Percentiles rank a stretch among this genome's conserved stretches.
These are phyloP conservation scores for Podarcis lilfordi DNA, from an alignment of 2,797 vertebrate genomes.

Conservation along the genomic window DNA sequence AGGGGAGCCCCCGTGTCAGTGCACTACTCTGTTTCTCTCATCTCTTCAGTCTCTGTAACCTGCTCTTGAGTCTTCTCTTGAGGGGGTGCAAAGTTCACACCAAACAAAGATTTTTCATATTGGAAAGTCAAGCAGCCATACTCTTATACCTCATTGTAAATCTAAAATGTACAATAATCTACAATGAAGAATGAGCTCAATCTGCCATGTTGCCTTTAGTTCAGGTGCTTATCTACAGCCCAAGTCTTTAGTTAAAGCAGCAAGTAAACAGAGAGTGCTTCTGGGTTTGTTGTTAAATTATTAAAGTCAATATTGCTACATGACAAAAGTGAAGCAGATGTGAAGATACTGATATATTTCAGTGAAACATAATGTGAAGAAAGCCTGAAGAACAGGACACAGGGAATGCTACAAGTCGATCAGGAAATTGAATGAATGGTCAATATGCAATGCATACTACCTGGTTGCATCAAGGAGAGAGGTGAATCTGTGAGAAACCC, in stretches of 20 bases:
- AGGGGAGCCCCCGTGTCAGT: not conserved
- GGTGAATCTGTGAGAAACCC: not conserved
- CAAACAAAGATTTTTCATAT: not conserved
- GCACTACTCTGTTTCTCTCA: not conserved
- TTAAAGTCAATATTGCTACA: slow-evolving; percentile 61
- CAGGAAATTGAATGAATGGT: not conserved
- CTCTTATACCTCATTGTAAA: not conserved
- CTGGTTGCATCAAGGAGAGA: not conserved
- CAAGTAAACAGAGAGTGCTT: slow-evolving; percentile 52
- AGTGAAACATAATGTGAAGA: not conserved
- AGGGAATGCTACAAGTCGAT: not conserved
- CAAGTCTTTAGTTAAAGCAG: slow-evolving; percentile 64
- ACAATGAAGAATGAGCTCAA: slow-evolving; percentile 41
- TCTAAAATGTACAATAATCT: slow-evolving; percentile 1
- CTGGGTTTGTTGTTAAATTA: slow-evolving; percentile 59
- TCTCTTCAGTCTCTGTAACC: not conserved
- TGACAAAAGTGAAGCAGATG: slow-evolving; percentile 51
- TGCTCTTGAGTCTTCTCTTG: not conserved
- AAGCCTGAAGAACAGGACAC: not conserved
- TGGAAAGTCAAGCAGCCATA: not conserved
- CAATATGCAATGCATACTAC: not conserved
- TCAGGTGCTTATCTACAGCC: slow-evolving; percentile 34
- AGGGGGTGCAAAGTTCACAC: not conserved
- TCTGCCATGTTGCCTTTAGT: slow-evolving; percentile 41
- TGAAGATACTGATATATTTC: slow-evolving; percentile 28